Percentiles rank a stretch among this genome's conserved stretches.
Conservation (phyloP, 1,140 invertebrate genomes). For the Drosophila sproati region DNA sequence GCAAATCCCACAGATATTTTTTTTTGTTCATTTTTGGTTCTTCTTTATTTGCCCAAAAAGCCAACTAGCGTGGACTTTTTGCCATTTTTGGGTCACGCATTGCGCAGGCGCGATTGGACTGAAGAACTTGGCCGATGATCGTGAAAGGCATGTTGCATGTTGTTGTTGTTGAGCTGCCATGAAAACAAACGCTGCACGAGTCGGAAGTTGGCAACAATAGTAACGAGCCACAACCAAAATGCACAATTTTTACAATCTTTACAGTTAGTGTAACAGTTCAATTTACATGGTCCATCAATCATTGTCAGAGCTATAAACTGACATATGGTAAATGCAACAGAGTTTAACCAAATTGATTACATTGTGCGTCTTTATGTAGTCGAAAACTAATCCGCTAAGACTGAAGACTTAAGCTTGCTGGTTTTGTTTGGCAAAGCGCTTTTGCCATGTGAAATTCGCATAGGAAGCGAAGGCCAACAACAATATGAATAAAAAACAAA, state of each 20-base stretch:
- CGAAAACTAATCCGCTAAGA: conserved; percentile 57
- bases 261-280: conserved; percentile 42
- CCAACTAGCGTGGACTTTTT: conserved; percentile 26
- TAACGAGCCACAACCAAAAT: conserved; percentile 24
- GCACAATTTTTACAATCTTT: background rate
- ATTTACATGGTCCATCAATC: conserved; percentile 56
- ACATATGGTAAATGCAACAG: conserved; percentile 2
- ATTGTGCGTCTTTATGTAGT: conserved; percentile 41
- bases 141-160: conserved; percentile 8
- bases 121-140: conserved; percentile 15
- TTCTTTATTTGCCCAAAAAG: conserved; percentile 9
- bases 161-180: conserved; percentile 27
- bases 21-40: background rate
- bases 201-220: conserved; percentile 35
- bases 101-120: conserved; percentile 17
- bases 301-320: conserved; percentile 33
- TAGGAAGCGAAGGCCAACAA: conserved; percentile 12
- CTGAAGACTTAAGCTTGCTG: conserved; percentile 41
- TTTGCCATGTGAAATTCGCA: conserved; percentile 40
- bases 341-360: conserved; percentile 68
- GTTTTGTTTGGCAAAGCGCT: conserved; percentile 14
- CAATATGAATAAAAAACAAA: background rate
- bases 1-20: conserved; percentile 39
- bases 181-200: conserved; percentile 39
- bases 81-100: conserved; percentile 53